Base-by-base conservation (phyloP, 1,140 invertebrate species). In the Pteromalus puparum region DNA sequence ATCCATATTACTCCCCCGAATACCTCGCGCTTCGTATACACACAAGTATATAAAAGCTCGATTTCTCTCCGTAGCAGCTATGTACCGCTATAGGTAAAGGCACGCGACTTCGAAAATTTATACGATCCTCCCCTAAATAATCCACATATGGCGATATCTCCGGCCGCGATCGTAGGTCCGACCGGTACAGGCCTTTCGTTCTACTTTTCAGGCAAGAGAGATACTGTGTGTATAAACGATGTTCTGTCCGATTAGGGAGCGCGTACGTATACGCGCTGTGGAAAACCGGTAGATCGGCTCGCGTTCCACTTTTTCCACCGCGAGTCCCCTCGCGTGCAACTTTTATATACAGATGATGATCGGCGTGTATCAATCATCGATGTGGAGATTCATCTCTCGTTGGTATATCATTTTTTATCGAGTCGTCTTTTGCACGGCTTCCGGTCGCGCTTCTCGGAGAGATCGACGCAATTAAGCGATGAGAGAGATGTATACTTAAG, bases 201-300 rank as follows among this genome's bases (percentile, higher is more conserved):
- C 85, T 83, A 89, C 86, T 89, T 89, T 88, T 81, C 73, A 30
- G 73, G 79, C 26, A 67, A 75, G 38, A 7, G 82, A 83, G 68
- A 28, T 24, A 75, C 15, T 24, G 26, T 13, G 2, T 6, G 30
- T 30, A 30, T 34, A 34, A 34, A 15, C 79, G 42, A 81, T 83
- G 30, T 83, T 78, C 70, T 78, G 65, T 83, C 82, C 82, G 82
- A 83, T 83, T 83, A 83, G 82, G 82, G 75, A 72, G 65, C n/a
- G 73, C 53, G 42, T 28, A 67, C 3, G 67, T 9, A 30, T 3
- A 48, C n/a, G 2, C 38, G 78, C 12, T 12, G 42, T n/a, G 42
- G 46, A 67, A 77, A 83, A 83, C 82, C 67, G 61, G 81, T 83
- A 83, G 76, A 77, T 68, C 81, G 30, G 38, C 70, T 75, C 28